phyloP scores from a whole-genome alignment of 2,888 invertebrate genomes.

The Sminthurinus aureus region DNA sequence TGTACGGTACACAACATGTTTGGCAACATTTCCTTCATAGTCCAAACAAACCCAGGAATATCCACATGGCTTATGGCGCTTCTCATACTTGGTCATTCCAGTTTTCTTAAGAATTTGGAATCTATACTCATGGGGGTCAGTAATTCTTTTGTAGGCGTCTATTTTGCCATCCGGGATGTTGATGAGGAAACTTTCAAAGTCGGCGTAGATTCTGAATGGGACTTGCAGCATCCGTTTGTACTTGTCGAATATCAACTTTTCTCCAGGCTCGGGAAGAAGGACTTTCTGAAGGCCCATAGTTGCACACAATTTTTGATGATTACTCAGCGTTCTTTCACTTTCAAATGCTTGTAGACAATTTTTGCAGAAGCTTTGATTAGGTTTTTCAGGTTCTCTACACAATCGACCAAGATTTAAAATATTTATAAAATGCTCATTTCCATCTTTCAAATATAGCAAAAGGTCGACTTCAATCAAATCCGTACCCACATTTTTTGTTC shows the following conservation, averaged over 20 bases:
- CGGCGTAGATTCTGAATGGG: not conserved
- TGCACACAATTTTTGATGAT: not conserved
- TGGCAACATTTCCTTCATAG: not conserved
- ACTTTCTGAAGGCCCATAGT: not conserved
- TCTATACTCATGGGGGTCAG: not conserved
- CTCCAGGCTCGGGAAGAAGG: not conserved
- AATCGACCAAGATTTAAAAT: not conserved
- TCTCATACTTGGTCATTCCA: not conserved
- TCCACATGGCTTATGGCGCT: not conserved
- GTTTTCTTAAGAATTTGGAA: not conserved
- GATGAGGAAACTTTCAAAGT: not conserved
- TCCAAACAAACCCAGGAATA: not conserved
- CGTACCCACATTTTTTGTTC: not conserved
- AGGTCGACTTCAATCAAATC: not conserved
- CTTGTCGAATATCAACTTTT: not conserved
- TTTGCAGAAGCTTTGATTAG: not conserved
- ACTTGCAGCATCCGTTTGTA: not conserved
- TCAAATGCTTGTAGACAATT: not conserved
- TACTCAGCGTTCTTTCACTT: not conserved
- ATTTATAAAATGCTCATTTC: not conserved
- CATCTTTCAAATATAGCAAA: too few species aligned
- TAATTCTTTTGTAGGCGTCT: not conserved
- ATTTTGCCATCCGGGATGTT: not conserved
- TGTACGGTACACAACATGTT: not conserved
- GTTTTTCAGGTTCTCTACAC: not conserved